Conservation (phyloP, 1,140 invertebrate species). For the Leptoteleia sp. region DNA sequence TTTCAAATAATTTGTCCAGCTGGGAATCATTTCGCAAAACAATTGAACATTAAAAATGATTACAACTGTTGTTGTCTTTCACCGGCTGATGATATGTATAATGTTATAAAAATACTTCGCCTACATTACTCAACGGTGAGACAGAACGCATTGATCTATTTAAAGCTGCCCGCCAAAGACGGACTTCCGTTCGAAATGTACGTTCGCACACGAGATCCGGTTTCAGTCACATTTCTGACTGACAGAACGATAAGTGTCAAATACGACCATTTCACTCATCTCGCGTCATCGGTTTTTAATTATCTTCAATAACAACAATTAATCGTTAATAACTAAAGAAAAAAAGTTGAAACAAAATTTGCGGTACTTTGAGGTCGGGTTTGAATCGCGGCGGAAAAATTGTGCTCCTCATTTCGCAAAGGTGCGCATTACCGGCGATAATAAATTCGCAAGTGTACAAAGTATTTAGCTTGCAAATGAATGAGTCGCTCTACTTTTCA, state of each 20-base stretch:
- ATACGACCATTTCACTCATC: slow-evolving; percentile 16
- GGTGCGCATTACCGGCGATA: slow-evolving; percentile 48
- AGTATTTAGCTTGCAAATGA: slow-evolving; percentile 56
- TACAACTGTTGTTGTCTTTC: slow-evolving; percentile 34
- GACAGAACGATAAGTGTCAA: slow-evolving; percentile 14
- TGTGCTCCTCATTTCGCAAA: slow-evolving; percentile 24
- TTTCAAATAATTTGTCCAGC: no score
- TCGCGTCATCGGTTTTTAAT: slow-evolving; percentile 1
- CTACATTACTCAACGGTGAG: slow-evolving; percentile 58
- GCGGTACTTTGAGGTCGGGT: background rate
- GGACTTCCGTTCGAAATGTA: slow-evolving; percentile 72
- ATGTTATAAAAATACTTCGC: slow-evolving; percentile 54
- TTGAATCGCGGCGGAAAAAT: slow-evolving; percentile 5
- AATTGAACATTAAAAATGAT: slow-evolving; percentile 12
- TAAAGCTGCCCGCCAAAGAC: slow-evolving; percentile 64
- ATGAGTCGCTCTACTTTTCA: slow-evolving; percentile 56
- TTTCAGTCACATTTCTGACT: slow-evolving; percentile 61
- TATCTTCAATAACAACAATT: background rate
- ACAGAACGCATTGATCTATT: slow-evolving; percentile 62
- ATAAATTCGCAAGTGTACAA: slow-evolving; percentile 48
- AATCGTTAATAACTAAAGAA: no score
- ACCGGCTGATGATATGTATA: slow-evolving; percentile 14
- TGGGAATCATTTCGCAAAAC: background rate
- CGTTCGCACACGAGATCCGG: slow-evolving; percentile 68
- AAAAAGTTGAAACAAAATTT: background rate